Conservation (phyloP, 2,888 invertebrate genomes). For the Oxystoma pomonae region DNA sequence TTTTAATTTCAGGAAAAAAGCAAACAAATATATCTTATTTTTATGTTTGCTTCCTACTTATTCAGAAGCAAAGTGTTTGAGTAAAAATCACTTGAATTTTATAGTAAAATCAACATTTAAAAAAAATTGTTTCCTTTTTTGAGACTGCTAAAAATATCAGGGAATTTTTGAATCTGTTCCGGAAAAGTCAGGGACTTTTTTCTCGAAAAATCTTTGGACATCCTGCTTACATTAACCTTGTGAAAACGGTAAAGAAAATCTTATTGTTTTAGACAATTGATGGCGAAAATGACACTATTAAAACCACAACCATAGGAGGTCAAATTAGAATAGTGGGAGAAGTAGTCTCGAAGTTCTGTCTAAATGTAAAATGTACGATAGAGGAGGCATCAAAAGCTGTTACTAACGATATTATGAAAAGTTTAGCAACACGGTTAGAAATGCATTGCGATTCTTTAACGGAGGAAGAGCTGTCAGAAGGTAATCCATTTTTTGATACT, state of each 20-base stretch:
- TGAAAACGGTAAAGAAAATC: background rate
- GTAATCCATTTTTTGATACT: conserved; percentile 43
- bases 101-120: too few relatives aligned
- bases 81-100: too few relatives aligned
- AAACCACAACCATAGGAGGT: conserved; percentile 59
- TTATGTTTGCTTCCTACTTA: too few relatives aligned
- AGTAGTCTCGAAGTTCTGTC: conserved; percentile 70
- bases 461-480: conserved; percentile 74
- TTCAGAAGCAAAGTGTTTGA: too few relatives aligned
- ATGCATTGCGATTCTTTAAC: conserved; percentile 92
- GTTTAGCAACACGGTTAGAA: conserved; percentile 79
- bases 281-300: conserved; percentile 33
- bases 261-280: conserved; percentile 5
- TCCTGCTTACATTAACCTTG: too few relatives aligned
- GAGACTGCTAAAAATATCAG: too few relatives aligned
- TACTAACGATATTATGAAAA: conserved; percentile 80
- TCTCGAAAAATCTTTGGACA: too few relatives aligned
- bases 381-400: conserved; percentile 69
- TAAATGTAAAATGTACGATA: conserved; percentile 71
- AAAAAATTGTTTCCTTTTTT: too few relatives aligned
- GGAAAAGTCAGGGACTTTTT: too few relatives aligned
- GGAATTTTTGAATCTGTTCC: too few relatives aligned
- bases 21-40: too few relatives aligned
- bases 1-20: too few relatives aligned
- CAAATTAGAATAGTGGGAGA: conserved; percentile 69